Evolutionary conservation across 2,113 vertebrate species (phyloP), one percentile per base, ranked within the genome.

Genomic region (Salvator merianae): DNA sequence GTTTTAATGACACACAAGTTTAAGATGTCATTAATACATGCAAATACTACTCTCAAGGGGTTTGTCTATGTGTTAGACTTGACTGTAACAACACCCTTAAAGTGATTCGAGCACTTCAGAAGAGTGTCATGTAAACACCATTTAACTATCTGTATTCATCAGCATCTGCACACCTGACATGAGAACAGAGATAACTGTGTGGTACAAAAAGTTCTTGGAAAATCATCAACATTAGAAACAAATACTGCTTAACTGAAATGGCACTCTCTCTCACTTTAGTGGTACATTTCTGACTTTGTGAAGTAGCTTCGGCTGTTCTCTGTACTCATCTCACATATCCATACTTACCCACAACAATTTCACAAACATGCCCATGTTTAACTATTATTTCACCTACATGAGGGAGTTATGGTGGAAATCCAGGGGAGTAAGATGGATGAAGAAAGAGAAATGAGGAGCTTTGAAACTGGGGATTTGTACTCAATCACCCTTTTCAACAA

Each of bases 21-120:
- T 69, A 65, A 69, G 20, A 32, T 81, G 63, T 80, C n/a, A 80
- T 80, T 47, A 80, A 80, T 68, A 69, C 22, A 50, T 40, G 40
- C 43, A 38, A 80, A 69, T 10, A 69, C 7, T 34, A n/a, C 40
- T 69, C 65, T 34, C n/a, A 1, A 22, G 30, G 22, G 32, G 30
- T 14, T n/a, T n/a, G n/a, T 69, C 7, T 70, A 47, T 32, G 12
- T 77, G 75, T 69, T 70, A 69, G n/a, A 53, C n/a, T n/a, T 53
- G 65, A 30, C 20, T 70, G 69, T 34, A 69, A 81, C 62, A 68
- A 68, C 65, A 81, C 3, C 30, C 40, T 68, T 69, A 53, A 26
- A 69, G 40, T 32, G 18, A 18, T 68, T 43, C 65, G 34, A 68
- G 78, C 8, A 34, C 32, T 50, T 13, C 50, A 20, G 26, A 26